Conservation (phyloP, 2,797 vertebrate species). For the Hippopotamyrus pictus region DNA sequence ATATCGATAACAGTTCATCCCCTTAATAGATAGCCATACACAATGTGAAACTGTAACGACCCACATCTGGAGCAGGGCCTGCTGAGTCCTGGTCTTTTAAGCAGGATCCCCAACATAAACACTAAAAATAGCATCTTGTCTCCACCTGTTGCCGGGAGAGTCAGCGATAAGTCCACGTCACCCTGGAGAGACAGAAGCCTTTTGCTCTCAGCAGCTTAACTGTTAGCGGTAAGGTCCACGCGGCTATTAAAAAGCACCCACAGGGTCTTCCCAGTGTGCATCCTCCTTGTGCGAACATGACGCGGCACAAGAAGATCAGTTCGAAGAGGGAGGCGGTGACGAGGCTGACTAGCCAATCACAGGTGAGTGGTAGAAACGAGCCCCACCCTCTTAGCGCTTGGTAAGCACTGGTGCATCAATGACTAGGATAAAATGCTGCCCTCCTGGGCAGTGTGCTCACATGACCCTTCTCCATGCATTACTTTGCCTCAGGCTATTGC, state of each 20-base stretch:
- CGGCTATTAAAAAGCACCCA: not conserved
- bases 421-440: not conserved
- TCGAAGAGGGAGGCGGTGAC: not conserved
- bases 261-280: not conserved
- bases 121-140: constrained; percentile 17
- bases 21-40: not conserved
- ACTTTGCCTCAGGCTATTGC: not conserved
- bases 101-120: not conserved
- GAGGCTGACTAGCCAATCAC: not conserved
- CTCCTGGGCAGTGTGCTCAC: not conserved
- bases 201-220: not conserved
- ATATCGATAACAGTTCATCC: not conserved
- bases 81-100: not conserved
- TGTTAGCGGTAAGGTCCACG: not conserved
- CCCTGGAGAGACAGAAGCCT: not conserved
- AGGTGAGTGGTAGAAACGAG: not conserved
- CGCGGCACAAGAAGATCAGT: not conserved
- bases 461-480: not conserved
- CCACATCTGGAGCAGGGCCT: not conserved
- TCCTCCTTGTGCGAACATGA: not conserved
- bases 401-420: constrained; percentile 2
- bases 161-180: not conserved
- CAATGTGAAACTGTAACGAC: not conserved
- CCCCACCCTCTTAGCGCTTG: not conserved
- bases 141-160: not conserved